Evolutionary conservation across 2,888 invertebrate species (phyloP), one percentile per base, ranked within the genome.

Genomic region (Plusia festucae): DNA sequence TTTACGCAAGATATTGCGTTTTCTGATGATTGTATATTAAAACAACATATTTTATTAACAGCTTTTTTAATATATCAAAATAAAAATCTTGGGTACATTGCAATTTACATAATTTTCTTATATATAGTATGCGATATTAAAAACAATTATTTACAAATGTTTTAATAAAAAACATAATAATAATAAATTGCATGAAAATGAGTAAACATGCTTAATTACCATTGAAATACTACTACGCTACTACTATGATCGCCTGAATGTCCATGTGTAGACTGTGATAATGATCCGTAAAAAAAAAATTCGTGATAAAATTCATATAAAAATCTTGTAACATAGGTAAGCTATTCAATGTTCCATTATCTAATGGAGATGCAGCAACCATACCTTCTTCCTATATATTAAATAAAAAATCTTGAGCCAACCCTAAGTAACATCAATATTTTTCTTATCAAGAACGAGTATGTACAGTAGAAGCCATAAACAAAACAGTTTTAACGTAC

Each of bases 1-100:
- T 2, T 27, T 27, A 27, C 27, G 27, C 27, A 30, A 7, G 11
- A 24, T 44, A 1, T 13, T 44, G 56, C 44, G 22, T 13, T 34
- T 51, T 22, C 5, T 53, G 18, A 20, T 6, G 5, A 13, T 5
- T 11, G 54, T 9, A 9, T n/a, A 22, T 51, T 65, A 53, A 57
- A 15, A 0, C 15, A 13, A 30, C 7, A 13, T 30, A 22, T 16
- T 52, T 7, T 52, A 40, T 57, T n/a, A 16, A 56, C 56, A 66
- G 57, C 55, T 13, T 63, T 65, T 78, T 73, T 79, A 79, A 60
- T 79, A 60, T 79, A 68, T 76, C 40, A 76, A 73, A 70, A 76
- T 73, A 65, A 24, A 75, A 68, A 68, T 65, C 30, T 40, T 66
- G 58, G 68, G 13, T 58, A 63, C 53, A 62, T 68, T 69, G 70